These are phyloP conservation scores for Hippoglossus hippoglossus DNA, from an alignment of 2,797 vertebrate species.

Conservation along the genomic window DNA sequence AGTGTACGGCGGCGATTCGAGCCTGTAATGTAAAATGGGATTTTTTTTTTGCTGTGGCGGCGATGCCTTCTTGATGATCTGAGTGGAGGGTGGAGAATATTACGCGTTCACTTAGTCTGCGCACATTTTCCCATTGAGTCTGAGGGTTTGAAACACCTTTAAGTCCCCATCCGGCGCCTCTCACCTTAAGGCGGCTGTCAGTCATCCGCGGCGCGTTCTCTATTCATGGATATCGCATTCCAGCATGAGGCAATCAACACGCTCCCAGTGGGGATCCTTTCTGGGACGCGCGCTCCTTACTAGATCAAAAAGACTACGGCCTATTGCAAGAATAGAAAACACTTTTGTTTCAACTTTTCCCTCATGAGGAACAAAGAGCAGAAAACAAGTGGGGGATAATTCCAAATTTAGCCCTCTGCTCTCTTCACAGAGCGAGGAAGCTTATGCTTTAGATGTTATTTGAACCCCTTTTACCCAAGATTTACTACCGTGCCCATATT, in stretches of 20 bases:
- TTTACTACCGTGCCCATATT: background rate
- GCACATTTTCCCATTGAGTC: conserved; percentile 15
- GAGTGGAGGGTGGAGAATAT: conserved; percentile 5
- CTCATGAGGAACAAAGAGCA: conserved; percentile 39
- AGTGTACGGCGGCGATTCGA: conserved; percentile 39
- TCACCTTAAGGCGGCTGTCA: conserved; percentile 62
- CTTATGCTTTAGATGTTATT: conserved; percentile 4
- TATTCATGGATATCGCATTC: conserved; percentile 31
- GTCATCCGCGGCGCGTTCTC: conserved; percentile 40
- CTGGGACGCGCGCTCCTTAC: conserved; percentile 43
- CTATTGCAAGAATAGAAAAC: conserved; percentile 36
- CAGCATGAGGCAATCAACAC: conserved; percentile 21
- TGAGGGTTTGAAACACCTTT: conserved; percentile 29
- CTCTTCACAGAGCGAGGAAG: conserved; percentile 15
- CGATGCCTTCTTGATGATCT: conserved; percentile 41
- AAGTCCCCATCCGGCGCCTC: conserved; percentile 12
- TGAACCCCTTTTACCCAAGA: conserved; percentile 18
- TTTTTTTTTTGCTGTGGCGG: conserved; percentile 43
- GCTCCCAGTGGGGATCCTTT: conserved; percentile 70
- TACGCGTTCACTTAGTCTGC: conserved; percentile 18
- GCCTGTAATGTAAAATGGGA: conserved; percentile 47
- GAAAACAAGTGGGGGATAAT: conserved; percentile 27
- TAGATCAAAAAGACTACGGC: conserved; percentile 70
- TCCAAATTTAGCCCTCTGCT: conserved; percentile 45
- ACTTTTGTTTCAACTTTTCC: conserved; percentile 42